Base-by-base conservation (phyloP, 53 echinoderm and acorn worm species). In the Hippasteria phrygiana region DNA sequence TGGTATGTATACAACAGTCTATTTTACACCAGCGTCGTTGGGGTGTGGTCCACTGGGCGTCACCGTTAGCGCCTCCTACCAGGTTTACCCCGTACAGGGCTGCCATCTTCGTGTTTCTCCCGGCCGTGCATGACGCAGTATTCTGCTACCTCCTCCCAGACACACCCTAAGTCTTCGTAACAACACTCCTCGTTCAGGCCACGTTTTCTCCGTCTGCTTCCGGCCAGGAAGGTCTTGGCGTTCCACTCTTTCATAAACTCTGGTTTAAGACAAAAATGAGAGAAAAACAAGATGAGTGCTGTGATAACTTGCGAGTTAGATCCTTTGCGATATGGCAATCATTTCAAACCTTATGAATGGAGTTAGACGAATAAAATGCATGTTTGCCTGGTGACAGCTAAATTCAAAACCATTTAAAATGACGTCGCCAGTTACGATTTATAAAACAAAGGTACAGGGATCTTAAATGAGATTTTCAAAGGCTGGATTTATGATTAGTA, bases 171-270 rank as follows among this genome's bases (percentile, higher is more conserved):
- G 17, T 53, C 51, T 33, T 89, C 89, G 20, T 89, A 79, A 11
- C 89, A 89, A 26, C 89, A 89, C 46, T 89, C 89, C 36, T 89
- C 89, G 40, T 89, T 89, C 71, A 89, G 14, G 33, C 78, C 89
- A 20, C 89, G 78, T 71, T 89, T 89, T 53, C 55, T 50, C 71
- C 79, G 35, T 24, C 43, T 34, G 46, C 65, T 75, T 18, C 88
- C 88, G 5, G 66, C 9, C 37, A 88, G 43, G 55, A 88, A 88
- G 31, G 56, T 62, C 77, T 88, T 88, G 65, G 88, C 88, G n/a
- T 32, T 26, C 76, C 76, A 38, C 55, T 88, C 88, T 6, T 65
- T 48, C 34, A 88, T 33, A 39, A 76, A 77, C 41, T 55, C 88
- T 88, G 77, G 2, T 45, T 9, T 3, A 74, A 74, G 13, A 29